A percentile compares a stretch with the other conserved stretches of the same genome.
These are phyloP conservation scores for Operophtera brumata DNA, from an alignment of 2,888 invertebrate species.

Conservation along the genomic window DNA sequence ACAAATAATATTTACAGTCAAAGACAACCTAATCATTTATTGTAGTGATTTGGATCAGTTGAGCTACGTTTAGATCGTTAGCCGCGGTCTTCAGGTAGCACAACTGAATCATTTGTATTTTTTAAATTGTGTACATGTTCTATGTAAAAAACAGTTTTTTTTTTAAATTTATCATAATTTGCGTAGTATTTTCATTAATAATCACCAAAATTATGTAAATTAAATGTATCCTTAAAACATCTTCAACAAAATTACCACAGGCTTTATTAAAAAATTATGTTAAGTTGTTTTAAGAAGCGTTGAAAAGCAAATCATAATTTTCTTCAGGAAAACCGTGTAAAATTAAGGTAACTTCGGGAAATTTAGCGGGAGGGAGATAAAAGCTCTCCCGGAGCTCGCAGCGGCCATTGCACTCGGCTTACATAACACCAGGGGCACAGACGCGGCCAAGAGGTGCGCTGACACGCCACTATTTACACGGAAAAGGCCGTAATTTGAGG, in stretches of 20 bases:
- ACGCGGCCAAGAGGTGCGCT: constrained; percentile 67
- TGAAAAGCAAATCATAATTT: constrained; percentile 49
- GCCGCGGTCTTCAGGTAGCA: no score
- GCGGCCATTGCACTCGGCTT: constrained; percentile 78
- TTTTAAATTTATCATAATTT: no score
- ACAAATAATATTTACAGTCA: no score
- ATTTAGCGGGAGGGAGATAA: constrained; percentile 52
- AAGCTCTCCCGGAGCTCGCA: constrained; percentile 58
- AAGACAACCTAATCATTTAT: no score
- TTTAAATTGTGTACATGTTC: no score
- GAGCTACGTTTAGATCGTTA: no score
- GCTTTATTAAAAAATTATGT: constrained; percentile 42
- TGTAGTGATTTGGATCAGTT: no score
- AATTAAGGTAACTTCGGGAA: constrained; percentile 55
- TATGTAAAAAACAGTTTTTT: no score
- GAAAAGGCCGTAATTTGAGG: constrained; percentile 45
- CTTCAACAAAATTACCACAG: constrained; percentile 27
- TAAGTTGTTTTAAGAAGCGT: constrained; percentile 37
- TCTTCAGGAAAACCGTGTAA: constrained; percentile 42
- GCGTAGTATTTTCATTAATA: no score
- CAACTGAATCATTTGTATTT: no score
- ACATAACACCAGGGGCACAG: constrained; percentile 76
- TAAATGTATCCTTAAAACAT: constrained; percentile 27
- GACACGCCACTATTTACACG: constrained; percentile 35
- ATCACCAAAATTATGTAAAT: background rate